Conservation (phyloP, 2,113 vertebrate genomes). For the Mohoua ochrocephala region DNA sequence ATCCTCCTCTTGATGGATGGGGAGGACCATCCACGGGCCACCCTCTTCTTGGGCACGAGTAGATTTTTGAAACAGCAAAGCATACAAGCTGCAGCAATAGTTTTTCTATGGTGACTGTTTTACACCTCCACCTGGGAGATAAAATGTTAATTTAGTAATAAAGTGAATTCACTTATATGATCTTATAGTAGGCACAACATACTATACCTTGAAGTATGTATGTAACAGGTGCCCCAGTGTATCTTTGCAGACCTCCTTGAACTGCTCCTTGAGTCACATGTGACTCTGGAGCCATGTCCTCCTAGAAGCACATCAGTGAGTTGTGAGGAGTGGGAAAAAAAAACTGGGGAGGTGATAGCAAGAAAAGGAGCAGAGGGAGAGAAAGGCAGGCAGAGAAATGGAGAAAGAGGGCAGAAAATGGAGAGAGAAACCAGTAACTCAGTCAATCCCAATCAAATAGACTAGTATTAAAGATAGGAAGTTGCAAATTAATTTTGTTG, state of each 20-base stretch:
- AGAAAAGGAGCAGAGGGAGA: background rate
- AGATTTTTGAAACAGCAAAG: background rate
- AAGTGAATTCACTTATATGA: background rate
- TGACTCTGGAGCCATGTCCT: background rate
- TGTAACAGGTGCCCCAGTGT: background rate
- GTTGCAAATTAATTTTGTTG: background rate
- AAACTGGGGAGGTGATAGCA: background rate
- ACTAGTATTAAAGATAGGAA: background rate
- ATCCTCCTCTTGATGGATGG: background rate
- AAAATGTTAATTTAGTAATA: background rate
- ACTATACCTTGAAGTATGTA: background rate
- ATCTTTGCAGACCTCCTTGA: background rate
- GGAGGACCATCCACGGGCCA: background rate
- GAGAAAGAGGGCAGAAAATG: background rate
- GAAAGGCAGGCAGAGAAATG: background rate
- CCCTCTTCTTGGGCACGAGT: background rate
- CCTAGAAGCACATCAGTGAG: background rate
- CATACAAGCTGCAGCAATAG: background rate
- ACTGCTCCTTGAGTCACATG: fast-evolving
- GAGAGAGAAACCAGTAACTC: background rate
- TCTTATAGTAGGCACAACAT: background rate
- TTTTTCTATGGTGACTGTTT: background rate
- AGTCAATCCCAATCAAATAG: background rate
- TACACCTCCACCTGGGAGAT: background rate
- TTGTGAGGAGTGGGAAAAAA: background rate